Conservation (phyloP, 2,888 invertebrate species). For the Apotomis capreana region DNA sequence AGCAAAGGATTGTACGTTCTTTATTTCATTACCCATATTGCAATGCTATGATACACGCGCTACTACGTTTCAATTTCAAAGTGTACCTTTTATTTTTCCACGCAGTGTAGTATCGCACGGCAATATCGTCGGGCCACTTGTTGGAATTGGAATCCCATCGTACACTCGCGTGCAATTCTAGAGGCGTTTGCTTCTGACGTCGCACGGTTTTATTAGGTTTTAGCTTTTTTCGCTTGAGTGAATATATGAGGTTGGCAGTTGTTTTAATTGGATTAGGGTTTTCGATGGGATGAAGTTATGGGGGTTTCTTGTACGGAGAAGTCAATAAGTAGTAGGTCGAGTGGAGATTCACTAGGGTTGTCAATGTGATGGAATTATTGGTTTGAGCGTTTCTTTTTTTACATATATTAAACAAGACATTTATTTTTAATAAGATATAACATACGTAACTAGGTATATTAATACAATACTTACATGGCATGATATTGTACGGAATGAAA, state of each 20-base stretch:
- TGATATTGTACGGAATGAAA: too few relatives aligned
- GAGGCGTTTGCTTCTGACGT: conserved; percentile 28
- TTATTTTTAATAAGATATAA: background rate
- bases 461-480: too few relatives aligned
- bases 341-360: background rate
- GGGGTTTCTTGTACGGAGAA: background rate
- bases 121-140: conserved; percentile 41
- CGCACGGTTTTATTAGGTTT: conserved; percentile 19
- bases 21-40: background rate
- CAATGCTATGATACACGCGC: background rate
- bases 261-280: conserved; percentile 20
- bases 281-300: background rate
- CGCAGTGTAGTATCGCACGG: conserved; percentile 51
- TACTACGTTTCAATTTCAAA: background rate
- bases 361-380: too few relatives aligned
- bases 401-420: too few relatives aligned
- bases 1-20: background rate
- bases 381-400: background rate
- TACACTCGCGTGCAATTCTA: conserved; percentile 50
- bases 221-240: conserved; percentile 14
- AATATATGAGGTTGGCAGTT: conserved; percentile 12
- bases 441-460: too few relatives aligned
- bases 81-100: conserved; percentile 15
- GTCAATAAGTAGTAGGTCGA: background rate
- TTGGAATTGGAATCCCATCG: conserved; percentile 42